Base-by-base conservation (phyloP, 2,113 vertebrate genomes). In the Dasypus novemcinctus region DNA sequence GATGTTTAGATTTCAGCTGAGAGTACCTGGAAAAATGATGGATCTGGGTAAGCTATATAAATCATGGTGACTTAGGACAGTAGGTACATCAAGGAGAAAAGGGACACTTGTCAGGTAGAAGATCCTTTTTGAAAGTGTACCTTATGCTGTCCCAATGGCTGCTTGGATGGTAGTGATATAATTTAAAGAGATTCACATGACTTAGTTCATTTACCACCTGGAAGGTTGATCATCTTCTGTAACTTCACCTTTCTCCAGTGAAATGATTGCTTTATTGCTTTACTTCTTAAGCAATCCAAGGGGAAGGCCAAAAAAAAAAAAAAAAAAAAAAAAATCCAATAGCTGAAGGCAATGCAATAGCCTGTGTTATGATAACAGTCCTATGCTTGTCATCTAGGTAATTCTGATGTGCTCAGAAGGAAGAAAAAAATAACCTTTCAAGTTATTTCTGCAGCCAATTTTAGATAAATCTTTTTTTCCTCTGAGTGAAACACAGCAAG, bases 171-270 rank as follows among this genome's bases (percentile, higher is more conserved):
- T 74, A 7, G 36, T 25, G 33, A 23, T 54, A 18, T 72, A 76
- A 74, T 93, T 89, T 94, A 76, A 85, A 82, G 49, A 93, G 43
- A 75, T 52, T 71, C 76, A 93, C 6, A 72, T 52, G 38, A 90
- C 11, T 76, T 21, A 49, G 29, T 96, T 92, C 81, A 63, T 86
- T 85, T 91, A 36, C 5, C 33, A 78, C 14, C 2, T 87, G n/a
- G 10, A 91, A 38, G 91, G 93, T 25, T 79, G 86, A 74, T 49
- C 17, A 17, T 71, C 92, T n/a, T 81, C 1, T 68, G 12, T 88
- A 74, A 91, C 25, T 75, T 68, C 0, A 0, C 10, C 36, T 72
- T 72, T 82, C 11, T 66, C 21, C 27, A 66, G 38, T 61, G 31
- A 68, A 95, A 90, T 71, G 49, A 75, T 87, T 80, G 72, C 13